Percentiles rank a stretch among this genome's conserved stretches.
Evolutionary conservation across 2,888 invertebrate genomes (phyloP).

Genomic region (Agrochola circellaris): DNA sequence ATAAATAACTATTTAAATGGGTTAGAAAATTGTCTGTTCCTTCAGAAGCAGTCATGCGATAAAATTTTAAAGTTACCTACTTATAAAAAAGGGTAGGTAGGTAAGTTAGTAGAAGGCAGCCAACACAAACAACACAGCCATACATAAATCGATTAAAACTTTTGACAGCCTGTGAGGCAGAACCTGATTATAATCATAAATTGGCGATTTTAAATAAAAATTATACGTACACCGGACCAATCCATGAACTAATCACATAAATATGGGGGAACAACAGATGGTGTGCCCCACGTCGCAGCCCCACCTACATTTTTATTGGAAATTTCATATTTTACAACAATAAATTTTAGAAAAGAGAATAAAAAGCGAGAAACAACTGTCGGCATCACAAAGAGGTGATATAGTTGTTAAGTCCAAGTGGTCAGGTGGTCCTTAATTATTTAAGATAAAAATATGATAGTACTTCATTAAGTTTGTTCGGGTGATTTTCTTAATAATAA

Average conservation of each 20-base stretch:
- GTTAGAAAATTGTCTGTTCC: constrained; percentile 16
- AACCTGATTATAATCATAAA: constrained; percentile 84
- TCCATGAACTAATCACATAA: constrained; percentile 87
- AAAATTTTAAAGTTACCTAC: constrained; percentile 39
- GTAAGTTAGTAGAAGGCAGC: constrained; percentile 33
- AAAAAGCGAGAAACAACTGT: constrained; percentile 74
- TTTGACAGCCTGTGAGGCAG: constrained; percentile 69
- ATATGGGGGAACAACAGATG: constrained; percentile 87
- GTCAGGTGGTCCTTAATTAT: constrained; percentile 88
- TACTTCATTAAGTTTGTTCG: constrained; percentile 82
- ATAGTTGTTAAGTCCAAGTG: constrained; percentile 81
- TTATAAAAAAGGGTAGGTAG: constrained; percentile 47
- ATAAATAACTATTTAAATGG: constrained; percentile 47
- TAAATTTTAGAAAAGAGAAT: constrained; percentile 82
- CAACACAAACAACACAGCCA: constrained; percentile 58
- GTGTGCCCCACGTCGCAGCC: constrained; percentile 77
- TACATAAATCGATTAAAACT: constrained; percentile 68
- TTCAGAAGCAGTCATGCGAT: constrained; percentile 49
- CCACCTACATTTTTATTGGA: constrained; percentile 77
- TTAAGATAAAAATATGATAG: constrained; percentile 86
- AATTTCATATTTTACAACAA: constrained; percentile 85
- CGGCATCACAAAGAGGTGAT: constrained; percentile 84
- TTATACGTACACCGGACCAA: constrained; percentile 78
- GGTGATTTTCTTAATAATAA: constrained; percentile 80
- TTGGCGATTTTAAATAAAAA: constrained; percentile 87